Evolutionary conservation across 2,113 vertebrate species (phyloP).

Genomic region (Rattus rattus): DNA sequence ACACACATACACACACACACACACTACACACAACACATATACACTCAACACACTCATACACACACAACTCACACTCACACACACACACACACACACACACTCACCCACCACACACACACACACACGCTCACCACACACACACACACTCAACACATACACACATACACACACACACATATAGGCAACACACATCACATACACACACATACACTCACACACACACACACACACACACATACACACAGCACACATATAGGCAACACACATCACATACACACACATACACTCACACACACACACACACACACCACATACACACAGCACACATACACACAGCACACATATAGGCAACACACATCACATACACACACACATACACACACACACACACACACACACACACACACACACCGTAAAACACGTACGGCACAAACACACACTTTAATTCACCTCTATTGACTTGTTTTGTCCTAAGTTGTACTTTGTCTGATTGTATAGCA

Average conservation of each 20-base stretch:
- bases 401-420: background rate
- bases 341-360: background rate
- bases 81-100: background rate
- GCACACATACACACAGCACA: background rate
- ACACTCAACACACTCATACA: no score
- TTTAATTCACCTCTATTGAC: background rate
- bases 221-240: background rate
- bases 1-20: no score
- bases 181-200: no score
- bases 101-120: background rate
- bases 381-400: background rate
- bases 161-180: background rate
- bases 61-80: background rate
- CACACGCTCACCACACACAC: no score
- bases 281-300: no score
- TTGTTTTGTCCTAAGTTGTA: background rate
- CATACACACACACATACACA: background rate
- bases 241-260: no score
- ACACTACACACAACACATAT: no score
- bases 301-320: background rate
- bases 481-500: background rate
- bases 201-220: background rate
- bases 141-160: background rate
- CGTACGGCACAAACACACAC: background rate
- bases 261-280: no score